Evolutionary conservation across 2,797 vertebrate genomes (phyloP).

Genomic region (Tapirus indicus): DNA sequence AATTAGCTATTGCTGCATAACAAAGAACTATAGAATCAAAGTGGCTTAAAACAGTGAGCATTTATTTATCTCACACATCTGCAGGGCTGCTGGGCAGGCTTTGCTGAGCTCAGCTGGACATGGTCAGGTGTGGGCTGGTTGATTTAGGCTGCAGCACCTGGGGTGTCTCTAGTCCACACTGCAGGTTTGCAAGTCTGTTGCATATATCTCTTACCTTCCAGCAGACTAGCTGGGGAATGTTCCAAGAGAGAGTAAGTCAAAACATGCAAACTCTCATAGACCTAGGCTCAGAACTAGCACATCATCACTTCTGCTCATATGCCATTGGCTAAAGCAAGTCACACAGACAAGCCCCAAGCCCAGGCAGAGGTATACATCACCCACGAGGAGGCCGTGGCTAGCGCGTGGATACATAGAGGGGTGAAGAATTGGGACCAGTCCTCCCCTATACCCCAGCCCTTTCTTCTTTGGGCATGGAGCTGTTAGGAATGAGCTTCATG

Average conservation of each 20-base stretch:
- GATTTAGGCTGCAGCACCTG: background rate
- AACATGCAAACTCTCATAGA: background rate
- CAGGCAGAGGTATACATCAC: background rate
- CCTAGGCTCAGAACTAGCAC: background rate
- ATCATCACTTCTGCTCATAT: background rate
- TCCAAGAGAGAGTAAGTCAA: background rate
- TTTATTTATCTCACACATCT: background rate
- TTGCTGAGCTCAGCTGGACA: background rate
- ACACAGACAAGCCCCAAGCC: background rate
- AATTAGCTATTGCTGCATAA: background rate
- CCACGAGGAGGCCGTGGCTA: background rate
- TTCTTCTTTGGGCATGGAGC: background rate
- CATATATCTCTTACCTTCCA: background rate
- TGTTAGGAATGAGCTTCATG: background rate
- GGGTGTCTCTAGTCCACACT: background rate
- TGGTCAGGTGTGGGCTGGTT: background rate
- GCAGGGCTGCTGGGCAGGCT: background rate
- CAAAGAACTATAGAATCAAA: background rate
- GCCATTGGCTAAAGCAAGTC: background rate
- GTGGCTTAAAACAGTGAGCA: background rate
- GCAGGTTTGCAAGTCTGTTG: background rate
- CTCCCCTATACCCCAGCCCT: background rate
- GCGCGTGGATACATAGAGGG: background rate
- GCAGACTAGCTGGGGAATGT: background rate
- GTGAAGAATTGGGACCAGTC: background rate